Conservation (phyloP, 2,888 invertebrate genomes). For the Coleophora flavipennella region DNA sequence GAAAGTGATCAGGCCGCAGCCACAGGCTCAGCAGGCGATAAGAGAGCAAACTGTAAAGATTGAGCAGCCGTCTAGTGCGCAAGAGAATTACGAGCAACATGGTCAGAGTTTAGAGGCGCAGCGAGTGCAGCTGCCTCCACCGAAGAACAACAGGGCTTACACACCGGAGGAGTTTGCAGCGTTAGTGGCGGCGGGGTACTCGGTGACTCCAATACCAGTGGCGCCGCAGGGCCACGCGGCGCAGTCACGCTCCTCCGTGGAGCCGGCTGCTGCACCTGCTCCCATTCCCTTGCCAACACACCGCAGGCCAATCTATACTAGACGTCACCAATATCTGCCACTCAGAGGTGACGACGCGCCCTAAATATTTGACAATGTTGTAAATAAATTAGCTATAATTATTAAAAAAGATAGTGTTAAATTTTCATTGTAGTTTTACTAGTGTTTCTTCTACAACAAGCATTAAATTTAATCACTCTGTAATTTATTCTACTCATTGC, state of each 20-base stretch:
- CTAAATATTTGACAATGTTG: slow-evolving; percentile 36
- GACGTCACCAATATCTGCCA: slow-evolving; percentile 60
- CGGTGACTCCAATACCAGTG: slow-evolving; percentile 65
- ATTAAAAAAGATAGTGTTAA: slow-evolving; percentile 48
- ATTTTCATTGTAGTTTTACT: slow-evolving; percentile 19
- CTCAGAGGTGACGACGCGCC: slow-evolving; percentile 62
- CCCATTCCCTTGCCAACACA: slow-evolving; percentile 7
- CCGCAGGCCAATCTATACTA: slow-evolving; percentile 28
- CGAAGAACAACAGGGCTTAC: slow-evolving; percentile 64
- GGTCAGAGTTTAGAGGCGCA: slow-evolving; percentile 50
- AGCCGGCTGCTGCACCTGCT: slow-evolving; percentile 28
- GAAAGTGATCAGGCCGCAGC: slow-evolving; percentile 35
- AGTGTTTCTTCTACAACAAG: no score
- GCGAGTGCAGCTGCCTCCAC: slow-evolving; percentile 58
- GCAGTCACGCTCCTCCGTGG: slow-evolving; percentile 50
- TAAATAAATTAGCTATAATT: slow-evolving; percentile 46
- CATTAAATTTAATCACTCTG: no score
- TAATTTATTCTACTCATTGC: no score
- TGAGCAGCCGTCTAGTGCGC: slow-evolving; percentile 24
- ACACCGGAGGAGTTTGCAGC: slow-evolving; percentile 67
- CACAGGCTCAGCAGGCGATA: slow-evolving; percentile 8
- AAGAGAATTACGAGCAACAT: slow-evolving; percentile 37
- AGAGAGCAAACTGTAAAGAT: slow-evolving; percentile 21
- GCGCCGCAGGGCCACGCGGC: slow-evolving; percentile 38
- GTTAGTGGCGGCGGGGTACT: slow-evolving; percentile 61